These are phyloP conservation scores for Xestia rhomboidea DNA, from an alignment of 2,888 invertebrate genomes.

Conservation along the genomic window DNA sequence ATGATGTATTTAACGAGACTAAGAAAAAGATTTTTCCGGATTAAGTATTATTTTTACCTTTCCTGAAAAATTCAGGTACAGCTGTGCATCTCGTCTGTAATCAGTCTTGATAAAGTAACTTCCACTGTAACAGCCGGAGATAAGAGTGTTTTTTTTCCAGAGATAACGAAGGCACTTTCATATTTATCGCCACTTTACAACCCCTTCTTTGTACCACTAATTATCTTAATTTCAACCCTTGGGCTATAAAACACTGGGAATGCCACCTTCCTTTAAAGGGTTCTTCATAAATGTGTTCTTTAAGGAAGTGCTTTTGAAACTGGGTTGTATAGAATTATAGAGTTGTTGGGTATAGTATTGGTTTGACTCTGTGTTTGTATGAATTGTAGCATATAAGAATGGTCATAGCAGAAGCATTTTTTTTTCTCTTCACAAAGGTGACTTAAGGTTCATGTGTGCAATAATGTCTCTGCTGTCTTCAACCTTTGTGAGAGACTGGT, in stretches of 20 bases:
- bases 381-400: not conserved
- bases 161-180: slow-evolving; percentile 11
- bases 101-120: not conserved
- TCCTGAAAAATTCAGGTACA: not conserved
- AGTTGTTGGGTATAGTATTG: not conserved
- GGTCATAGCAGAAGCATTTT: no score
- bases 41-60: not conserved
- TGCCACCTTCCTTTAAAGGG: slow-evolving; percentile 12
- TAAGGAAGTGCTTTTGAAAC: slow-evolving; percentile 7
- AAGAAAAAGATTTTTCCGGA: not conserved
- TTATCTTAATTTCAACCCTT: slow-evolving; percentile 50
- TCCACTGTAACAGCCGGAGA: not conserved
- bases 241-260: slow-evolving; percentile 48
- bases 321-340: not conserved
- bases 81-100: not conserved
- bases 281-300: slow-evolving; percentile 39
- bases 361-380: not conserved
- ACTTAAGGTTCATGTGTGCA: no score
- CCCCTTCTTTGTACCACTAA: slow-evolving; percentile 36
- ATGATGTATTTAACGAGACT: not conserved
- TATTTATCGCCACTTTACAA: slow-evolving; percentile 41
- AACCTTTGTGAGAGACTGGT: no score
- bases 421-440: no score
- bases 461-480: no score
- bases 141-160: slow-evolving; percentile 9